phyloP scores from a whole-genome alignment of 2,113 vertebrate genomes.

The Puma concolor region DNA sequence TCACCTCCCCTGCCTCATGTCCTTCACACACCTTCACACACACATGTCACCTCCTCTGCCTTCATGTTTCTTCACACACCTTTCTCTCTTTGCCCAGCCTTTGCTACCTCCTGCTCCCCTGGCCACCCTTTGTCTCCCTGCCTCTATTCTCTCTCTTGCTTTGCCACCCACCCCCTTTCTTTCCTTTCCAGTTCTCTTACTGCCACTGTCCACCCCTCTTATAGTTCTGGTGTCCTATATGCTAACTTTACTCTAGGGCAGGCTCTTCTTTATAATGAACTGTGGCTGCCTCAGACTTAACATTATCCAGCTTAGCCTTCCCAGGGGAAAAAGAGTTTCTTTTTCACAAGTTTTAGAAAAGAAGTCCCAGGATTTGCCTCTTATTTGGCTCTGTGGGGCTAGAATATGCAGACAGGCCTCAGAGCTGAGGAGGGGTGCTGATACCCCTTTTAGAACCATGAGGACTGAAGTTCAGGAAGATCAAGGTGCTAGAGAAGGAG shows the following conservation, averaged over 20 bases:
- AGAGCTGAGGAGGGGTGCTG: background rate
- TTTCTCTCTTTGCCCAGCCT: background rate
- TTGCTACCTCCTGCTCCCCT: background rate
- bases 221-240: background rate
- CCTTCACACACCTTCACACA: too few relatives aligned
- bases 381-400: background rate
- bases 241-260: background rate
- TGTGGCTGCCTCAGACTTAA: background rate
- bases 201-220: background rate
- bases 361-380: background rate
- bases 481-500: background rate
- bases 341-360: background rate
- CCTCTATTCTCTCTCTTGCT: background rate
- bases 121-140: background rate
- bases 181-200: rapidly evolving
- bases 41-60: too few relatives aligned
- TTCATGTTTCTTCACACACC: too few relatives aligned
- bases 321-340: background rate
- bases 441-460: background rate
- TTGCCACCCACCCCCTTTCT: too few relatives aligned
- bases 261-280: background rate
- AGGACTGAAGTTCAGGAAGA: background rate
- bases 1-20: too few relatives aligned
- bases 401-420: background rate
- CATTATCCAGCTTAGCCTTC: background rate